These are phyloP conservation scores for Pogonognathellus flavescens DNA, from an alignment of 1,140 invertebrate species.

Conservation along the genomic window DNA sequence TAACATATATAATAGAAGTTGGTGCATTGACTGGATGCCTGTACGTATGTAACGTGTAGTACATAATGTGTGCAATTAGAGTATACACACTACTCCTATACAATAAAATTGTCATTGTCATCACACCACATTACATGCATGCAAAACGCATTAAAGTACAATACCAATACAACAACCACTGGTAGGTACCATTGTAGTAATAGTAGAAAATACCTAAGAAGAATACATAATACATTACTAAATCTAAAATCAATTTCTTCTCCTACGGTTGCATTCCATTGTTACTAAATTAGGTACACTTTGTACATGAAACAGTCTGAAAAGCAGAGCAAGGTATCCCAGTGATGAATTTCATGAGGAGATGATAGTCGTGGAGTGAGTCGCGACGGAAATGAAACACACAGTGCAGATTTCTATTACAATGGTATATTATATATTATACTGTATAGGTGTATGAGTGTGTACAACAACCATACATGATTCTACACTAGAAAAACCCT, in stretches of 20 bases:
- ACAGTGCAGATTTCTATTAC: no score
- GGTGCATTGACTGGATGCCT: conserved; percentile 25
- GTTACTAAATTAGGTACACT: background rate
- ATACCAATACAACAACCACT: background rate
- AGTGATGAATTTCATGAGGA: no score
- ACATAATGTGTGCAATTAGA: conserved; percentile 10
- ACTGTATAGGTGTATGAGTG: background rate
- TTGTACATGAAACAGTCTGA: no score
- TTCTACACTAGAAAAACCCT: no score
- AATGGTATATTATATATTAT: background rate
- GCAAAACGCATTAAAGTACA: conserved; percentile 15
- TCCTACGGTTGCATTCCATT: conserved; percentile 30
- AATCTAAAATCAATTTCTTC: conserved; percentile 45
- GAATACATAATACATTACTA: conserved; percentile 13
- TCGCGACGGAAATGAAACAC: no score
- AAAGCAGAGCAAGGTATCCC: no score
- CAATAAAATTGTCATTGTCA: conserved; percentile 47
- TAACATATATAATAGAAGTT: background rate
- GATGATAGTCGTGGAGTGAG: no score
- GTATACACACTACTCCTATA: background rate
- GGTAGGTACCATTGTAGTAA: background rate
- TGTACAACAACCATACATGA: background rate
- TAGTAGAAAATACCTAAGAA: conserved; percentile 32
- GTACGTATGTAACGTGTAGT: background rate
- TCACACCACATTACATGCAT: conserved; percentile 42